Evolutionary conservation across 2,797 vertebrate species (phyloP), one percentile per base, ranked within the genome.

Genomic region (Cetoscarus ocellatus): DNA sequence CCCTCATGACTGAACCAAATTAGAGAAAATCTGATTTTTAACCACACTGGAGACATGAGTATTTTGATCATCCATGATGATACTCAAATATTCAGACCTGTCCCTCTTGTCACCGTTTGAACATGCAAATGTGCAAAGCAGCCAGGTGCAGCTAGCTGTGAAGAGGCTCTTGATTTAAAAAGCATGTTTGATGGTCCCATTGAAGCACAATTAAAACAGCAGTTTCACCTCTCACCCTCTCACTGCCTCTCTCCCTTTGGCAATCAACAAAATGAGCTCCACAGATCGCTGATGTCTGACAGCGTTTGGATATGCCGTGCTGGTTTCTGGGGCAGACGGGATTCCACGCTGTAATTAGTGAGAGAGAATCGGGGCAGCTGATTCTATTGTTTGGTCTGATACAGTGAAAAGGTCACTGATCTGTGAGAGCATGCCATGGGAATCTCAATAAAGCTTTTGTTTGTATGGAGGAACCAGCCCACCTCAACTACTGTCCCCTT

Each of bases 371-470:
- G 17, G 61, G 61, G 75, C 79, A 53, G 82, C 54, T 57, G 75
- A 71, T 70, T 77, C 76, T 40, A 77, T 79, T 82, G 75, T 85
- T 63, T 53, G 55, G 61, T 53, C 61, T n/a, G 44, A 74, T 73
- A 58, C 43, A 17, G 61, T 65, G 68, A 77, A 83, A 88, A 82
- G 84, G 84, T 86, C 80, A 80, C 42, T 66, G 81, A 81, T 80
- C 83, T 84, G 79, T 43, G 64, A 67, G 11, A 65, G 67, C 77
- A 79, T 60, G 79, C 80, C 65, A 62, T 15, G 34, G 65, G 67
- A 86, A 86, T 84, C 53, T 88, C 84, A 87, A 86, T 82, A 68
- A 67, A 55, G 14, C 17, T 56, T 87, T 85, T 88, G 79, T 87
- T 67, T 86, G 60, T 7, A 12, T 61, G 36, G 56, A 68, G 40